A percentile compares a stretch with the other conserved stretches of the same genome.
Conservation (phyloP, 2,797 vertebrate species). For the Lithobates pipiens region DNA sequence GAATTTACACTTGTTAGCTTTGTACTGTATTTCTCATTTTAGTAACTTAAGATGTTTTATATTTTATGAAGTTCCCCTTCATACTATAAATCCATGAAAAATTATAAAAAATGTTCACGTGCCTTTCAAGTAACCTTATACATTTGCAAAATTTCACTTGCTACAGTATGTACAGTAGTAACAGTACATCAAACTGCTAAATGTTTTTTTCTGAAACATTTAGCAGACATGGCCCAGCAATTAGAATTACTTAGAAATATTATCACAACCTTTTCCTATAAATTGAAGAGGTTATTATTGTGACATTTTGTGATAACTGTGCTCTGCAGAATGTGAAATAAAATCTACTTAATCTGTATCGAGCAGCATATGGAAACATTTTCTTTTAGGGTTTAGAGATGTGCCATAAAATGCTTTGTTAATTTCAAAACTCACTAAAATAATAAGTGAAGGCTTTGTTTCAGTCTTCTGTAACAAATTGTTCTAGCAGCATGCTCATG, state of each 20-base stretch:
- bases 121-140: background rate
- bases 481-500: background rate
- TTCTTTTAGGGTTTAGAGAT: background rate
- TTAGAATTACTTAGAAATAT: background rate
- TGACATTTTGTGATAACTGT: constrained; percentile 6
- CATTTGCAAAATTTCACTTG: too few species aligned
- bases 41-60: background rate
- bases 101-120: background rate
- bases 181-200: background rate
- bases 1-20: too few species aligned
- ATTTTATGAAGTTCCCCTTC: background rate
- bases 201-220: constrained; percentile 4
- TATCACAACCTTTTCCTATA: constrained; percentile 1
- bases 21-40: background rate
- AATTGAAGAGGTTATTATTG: background rate
- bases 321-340: background rate
- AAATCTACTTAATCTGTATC: background rate
- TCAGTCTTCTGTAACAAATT: background rate
- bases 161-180: background rate
- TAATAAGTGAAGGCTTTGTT: background rate
- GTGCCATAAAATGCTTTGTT: constrained; percentile 4
- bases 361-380: background rate
- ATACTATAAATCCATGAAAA: background rate
- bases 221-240: background rate
- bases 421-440: constrained; percentile 5